A percentile compares a stretch with the other conserved stretches of the same genome.
These are phyloP conservation scores for Colostygia pectinataria DNA, from an alignment of 2,888 invertebrate genomes.

Conservation along the genomic window DNA sequence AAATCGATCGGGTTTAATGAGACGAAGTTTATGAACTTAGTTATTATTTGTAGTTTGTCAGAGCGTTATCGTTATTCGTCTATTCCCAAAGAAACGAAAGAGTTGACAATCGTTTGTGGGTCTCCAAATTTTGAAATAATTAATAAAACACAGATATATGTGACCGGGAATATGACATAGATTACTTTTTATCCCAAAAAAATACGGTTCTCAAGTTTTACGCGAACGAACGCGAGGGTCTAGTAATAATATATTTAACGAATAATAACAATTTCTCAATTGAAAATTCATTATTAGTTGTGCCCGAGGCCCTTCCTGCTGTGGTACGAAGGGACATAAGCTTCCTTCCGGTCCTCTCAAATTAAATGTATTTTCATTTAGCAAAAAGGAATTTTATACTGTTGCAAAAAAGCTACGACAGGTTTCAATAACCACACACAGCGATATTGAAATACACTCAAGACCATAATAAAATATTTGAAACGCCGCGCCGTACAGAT, in stretches of 20 bases:
- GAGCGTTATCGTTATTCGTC: background rate
- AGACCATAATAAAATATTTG: slow-evolving; percentile 28
- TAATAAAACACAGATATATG: too few relatives aligned
- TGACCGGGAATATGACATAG: too few relatives aligned
- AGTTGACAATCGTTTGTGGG: too few relatives aligned
- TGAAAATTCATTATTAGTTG: slow-evolving; percentile 16
- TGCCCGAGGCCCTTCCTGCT: slow-evolving; percentile 4
- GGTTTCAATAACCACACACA: slow-evolving; percentile 8
- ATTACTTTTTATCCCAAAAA: too few relatives aligned
- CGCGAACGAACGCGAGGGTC: too few relatives aligned
- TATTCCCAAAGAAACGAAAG: too few relatives aligned
- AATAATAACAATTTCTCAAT: slow-evolving; percentile 17
- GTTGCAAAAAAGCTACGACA: background rate
- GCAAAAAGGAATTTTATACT: slow-evolving; percentile 2
- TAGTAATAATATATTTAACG: slow-evolving; percentile 5
- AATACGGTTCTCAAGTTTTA: too few relatives aligned
- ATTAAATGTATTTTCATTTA: slow-evolving; percentile 6
- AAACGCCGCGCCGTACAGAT: slow-evolving; percentile 25
- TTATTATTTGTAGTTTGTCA: background rate
- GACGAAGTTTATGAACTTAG: background rate
- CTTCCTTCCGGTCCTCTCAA: background rate
- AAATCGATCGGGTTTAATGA: slow-evolving; percentile 12
- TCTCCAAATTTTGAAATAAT: too few relatives aligned
- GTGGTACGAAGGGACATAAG: background rate
- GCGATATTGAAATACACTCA: slow-evolving; percentile 25